Percentiles rank a stretch among this genome's conserved stretches.
phyloP scores from a whole-genome alignment of 2,888 invertebrate genomes.

The Sialis fuliginosa region DNA sequence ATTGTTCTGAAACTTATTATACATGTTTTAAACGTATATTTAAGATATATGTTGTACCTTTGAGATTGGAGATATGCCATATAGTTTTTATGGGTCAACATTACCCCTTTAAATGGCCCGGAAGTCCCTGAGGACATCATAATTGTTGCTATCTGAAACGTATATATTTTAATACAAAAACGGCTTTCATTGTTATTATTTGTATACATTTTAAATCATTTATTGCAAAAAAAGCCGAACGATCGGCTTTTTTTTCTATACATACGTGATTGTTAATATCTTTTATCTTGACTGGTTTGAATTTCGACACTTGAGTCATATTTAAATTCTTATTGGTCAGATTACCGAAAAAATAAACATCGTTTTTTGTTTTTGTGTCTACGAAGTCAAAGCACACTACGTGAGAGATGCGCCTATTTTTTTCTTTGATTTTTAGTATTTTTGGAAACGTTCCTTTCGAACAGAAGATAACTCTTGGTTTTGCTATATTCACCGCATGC shows the following conservation, averaged over 20 bases:
- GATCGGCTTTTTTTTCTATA: no score
- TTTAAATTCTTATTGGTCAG: constrained; percentile 20
- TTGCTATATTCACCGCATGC: constrained; percentile 41
- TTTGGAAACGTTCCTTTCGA: constrained; percentile 35
- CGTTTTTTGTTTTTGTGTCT: constrained; percentile 26
- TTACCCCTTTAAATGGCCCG: constrained; percentile 66
- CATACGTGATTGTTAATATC: constrained; percentile 17
- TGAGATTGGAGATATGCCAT: background rate
- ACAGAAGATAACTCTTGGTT: constrained; percentile 44
- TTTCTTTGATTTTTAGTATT: constrained; percentile 31
- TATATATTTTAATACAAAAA: no score
- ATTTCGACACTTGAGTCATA: constrained; percentile 19
- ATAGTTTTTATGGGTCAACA: constrained; percentile 38
- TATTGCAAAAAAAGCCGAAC: no score
- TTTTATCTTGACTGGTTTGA: constrained; percentile 26
- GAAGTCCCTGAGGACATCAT: constrained; percentile 70
- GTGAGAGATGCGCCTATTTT: constrained; percentile 30
- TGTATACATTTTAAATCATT: no score
- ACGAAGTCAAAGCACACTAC: constrained; percentile 27
- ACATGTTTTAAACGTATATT: no score
- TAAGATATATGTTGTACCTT: no score
- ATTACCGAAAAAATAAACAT: constrained; percentile 19
- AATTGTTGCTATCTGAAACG: constrained; percentile 33
- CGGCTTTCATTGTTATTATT: no score
- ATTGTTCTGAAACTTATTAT: no score